Evolutionary conservation across 2,888 invertebrate genomes (phyloP).

Genomic region (Spodoptera exigua): DNA sequence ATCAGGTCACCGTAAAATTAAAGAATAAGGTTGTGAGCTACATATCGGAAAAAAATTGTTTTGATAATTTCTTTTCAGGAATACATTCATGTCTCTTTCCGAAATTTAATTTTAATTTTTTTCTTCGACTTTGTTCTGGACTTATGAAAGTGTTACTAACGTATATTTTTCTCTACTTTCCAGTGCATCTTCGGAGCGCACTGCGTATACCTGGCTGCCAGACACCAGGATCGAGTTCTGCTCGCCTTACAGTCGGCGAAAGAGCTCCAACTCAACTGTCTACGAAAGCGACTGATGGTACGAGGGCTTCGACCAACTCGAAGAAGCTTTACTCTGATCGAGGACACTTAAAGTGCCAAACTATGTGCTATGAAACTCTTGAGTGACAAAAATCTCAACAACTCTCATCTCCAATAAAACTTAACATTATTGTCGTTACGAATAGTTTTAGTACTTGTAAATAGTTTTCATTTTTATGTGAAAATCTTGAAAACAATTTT

Average conservation of each 20-base stretch:
- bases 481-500: slow-evolving; percentile 44
- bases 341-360: slow-evolving; percentile 66
- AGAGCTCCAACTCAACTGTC: slow-evolving; percentile 85
- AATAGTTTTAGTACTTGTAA: slow-evolving; percentile 56
- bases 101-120: too few species aligned
- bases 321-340: slow-evolving; percentile 82
- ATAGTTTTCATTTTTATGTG: slow-evolving; percentile 41
- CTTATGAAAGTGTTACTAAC: too few species aligned
- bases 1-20: slow-evolving; percentile 1
- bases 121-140: too few species aligned
- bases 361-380: slow-evolving; percentile 50
- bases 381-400: slow-evolving; percentile 52
- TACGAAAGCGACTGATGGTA: slow-evolving; percentile 88
- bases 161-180: slow-evolving; percentile 62
- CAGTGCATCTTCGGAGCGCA: slow-evolving; percentile 87
- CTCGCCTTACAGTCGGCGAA: slow-evolving; percentile 81
- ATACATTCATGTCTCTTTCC: too few species aligned
- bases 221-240: slow-evolving; percentile 85
- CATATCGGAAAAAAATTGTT: too few species aligned
- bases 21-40: neutral
- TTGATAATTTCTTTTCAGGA: too few species aligned
- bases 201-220: slow-evolving; percentile 89
- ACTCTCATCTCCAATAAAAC: slow-evolving; percentile 35
- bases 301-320: slow-evolving; percentile 80
- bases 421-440: slow-evolving; percentile 31